Base-by-base conservation (phyloP, 2,797 vertebrate genomes). In the Parotocinclus haroldoi region DNA sequence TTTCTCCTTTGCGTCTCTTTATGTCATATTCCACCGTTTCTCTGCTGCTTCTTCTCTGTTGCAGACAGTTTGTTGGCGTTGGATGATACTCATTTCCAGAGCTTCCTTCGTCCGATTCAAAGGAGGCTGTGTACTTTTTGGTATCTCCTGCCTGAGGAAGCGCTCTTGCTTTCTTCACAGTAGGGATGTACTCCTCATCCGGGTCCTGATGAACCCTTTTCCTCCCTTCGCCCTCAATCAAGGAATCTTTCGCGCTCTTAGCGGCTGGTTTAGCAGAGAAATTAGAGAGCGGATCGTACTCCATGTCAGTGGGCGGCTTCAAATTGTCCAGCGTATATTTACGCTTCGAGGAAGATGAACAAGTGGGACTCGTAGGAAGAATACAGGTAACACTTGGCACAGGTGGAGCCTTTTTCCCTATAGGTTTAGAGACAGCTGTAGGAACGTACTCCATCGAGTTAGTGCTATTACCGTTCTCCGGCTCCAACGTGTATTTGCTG, bases 231-330 rank as follows among this genome's bases (percentile, higher is more conserved):
- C 13, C 58, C 48, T 74, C 80, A 36, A 56, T 54, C 55, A 36
- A 55, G 9, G 82, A 71, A 0, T 87, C 86, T 69, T 72, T 88
- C 76, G 92, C 93, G 69, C 68, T 87, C 81, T 96, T 95, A 62
- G 68, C 79, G 40, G 91, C 71, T 0, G 92, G 93, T 61, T 93
- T 90, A 39, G 97, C 93, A 0, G 94, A 91, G 71, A 92, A 99
- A 84, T 99, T 99, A 8, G 93, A 95, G n/a, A 99, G 89, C 0
- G 97, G 97, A 69, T 99, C 97, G 0, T 99, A 99, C 63, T 99
- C 97, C 87, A 99, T 85, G 76, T 99, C 96, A 0, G 96, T 98
- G 11, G 90, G 87, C 0, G 97, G 97, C 76, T 81, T 94, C 0
- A 90, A 93, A 74, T 90, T 91, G 74, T 99, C 97, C 7, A 99